Evolutionary conservation across 2,888 invertebrate species (phyloP).

Genomic region (Odontothrips loti): DNA sequence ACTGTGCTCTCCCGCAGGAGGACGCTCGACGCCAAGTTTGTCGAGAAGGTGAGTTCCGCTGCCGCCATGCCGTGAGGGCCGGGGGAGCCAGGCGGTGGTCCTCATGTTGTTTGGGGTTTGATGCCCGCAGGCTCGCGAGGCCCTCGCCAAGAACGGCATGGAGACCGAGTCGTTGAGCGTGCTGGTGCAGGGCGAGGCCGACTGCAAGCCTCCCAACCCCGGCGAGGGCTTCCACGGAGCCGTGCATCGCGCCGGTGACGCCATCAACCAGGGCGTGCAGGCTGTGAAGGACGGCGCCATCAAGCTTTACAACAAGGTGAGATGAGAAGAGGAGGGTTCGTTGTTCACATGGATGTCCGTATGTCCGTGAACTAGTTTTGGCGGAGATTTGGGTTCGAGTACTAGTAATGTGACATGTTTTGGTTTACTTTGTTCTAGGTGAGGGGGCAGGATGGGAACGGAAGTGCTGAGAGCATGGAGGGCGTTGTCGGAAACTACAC

Average conservation of each 20-base stretch:
- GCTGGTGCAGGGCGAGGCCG: conserved; percentile 9
- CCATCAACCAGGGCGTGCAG: conserved; percentile 16
- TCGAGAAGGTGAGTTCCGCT: background rate
- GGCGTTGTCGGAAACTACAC: background rate
- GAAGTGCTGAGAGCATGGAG: conserved; percentile 12
- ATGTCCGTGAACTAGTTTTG: no score
- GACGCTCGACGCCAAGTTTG: background rate
- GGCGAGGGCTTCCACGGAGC: conserved; percentile 12
- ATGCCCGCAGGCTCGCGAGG: background rate
- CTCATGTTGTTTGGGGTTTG: no score
- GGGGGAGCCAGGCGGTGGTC: no score
- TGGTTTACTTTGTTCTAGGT: background rate
- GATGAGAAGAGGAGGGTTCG: background rate
- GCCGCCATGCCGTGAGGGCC: background rate
- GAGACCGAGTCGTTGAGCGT: background rate
- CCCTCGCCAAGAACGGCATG: conserved; percentile 2
- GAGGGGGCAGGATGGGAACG: background rate
- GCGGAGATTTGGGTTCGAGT: no score
- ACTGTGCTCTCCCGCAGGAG: background rate
- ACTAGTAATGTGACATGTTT: background rate
- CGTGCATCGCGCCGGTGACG: conserved; percentile 2
- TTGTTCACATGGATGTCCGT: background rate
- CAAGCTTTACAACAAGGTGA: conserved; percentile 10
- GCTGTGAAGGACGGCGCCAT: conserved; percentile 13
- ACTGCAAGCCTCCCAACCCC: background rate